phyloP scores from a whole-genome alignment of 1,140 invertebrate genomes.

The Drosophila kanapiae region DNA sequence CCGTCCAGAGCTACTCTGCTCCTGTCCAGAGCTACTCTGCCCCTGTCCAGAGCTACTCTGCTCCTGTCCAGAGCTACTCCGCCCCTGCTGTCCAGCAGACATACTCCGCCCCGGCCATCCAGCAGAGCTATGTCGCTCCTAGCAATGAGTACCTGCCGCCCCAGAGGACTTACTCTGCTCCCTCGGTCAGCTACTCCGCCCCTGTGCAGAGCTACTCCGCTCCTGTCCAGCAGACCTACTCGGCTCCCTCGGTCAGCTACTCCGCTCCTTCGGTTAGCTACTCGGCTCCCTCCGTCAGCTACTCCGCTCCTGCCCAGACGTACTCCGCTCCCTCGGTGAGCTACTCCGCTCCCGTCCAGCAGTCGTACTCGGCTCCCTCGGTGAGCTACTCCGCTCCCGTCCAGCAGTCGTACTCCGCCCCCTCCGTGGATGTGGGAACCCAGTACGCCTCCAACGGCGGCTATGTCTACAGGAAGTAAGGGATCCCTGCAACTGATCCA shows the following conservation, averaged over 20 bases:
- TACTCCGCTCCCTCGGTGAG: constrained; percentile 43
- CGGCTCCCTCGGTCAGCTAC: constrained; percentile 43
- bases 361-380: constrained; percentile 35
- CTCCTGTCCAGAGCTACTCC: constrained; percentile 36
- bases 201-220: constrained; percentile 57
- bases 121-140: constrained; percentile 46
- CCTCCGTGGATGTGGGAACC: constrained; percentile 73
- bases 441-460: constrained; percentile 82
- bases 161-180: constrained; percentile 40
- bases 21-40: constrained; percentile 54
- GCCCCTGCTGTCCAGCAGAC: constrained; percentile 37
- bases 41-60: constrained; percentile 31
- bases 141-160: constrained; percentile 69
- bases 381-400: constrained; percentile 54
- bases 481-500: constrained; percentile 26
- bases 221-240: constrained; percentile 14
- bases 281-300: constrained; percentile 41
- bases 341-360: constrained; percentile 58
- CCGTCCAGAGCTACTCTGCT: constrained; percentile 16
- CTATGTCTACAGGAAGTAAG: constrained; percentile 82
- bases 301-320: constrained; percentile 35
- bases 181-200: constrained; percentile 48
- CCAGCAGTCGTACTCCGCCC: constrained; percentile 58
- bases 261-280: constrained; percentile 42
- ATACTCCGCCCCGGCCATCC: constrained; percentile 44